Base-by-base conservation (phyloP, 2,113 vertebrate genomes). In the Microcebus ravelobensis region DNA sequence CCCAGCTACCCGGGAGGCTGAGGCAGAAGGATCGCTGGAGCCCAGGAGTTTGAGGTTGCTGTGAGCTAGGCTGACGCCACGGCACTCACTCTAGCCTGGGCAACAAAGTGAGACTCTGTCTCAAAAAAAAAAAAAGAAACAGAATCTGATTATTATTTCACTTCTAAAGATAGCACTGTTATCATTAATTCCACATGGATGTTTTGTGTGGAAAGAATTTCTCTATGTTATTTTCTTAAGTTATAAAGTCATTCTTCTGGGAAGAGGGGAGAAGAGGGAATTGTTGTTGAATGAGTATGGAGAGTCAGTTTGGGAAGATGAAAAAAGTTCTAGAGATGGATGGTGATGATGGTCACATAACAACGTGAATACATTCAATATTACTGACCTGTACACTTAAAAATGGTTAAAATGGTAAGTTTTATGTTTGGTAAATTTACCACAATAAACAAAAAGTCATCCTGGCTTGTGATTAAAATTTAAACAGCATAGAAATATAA, bases 81-180 rank as follows among this genome's bases (percentile, higher is more conserved):
- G n/a, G n/a, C n/a, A n/a, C n/a, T n/a, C n/a, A n/a, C n/a, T n/a
- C n/a, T n/a, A n/a, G n/a, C n/a, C n/a, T n/a, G n/a, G n/a, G n/a
- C n/a, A n/a, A n/a, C n/a, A n/a, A n/a, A n/a, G n/a, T n/a, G n/a
- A n/a, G n/a, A n/a, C n/a, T n/a, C n/a, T n/a, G n/a, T n/a, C n/a
- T n/a, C n/a, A n/a, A n/a, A n/a, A n/a, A n/a, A n/a, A n/a, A n/a
- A n/a, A n/a, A n/a, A n/a, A n/a, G n/a, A n/a, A n/a, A 89, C 68
- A 90, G 45, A 96, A 4, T 10, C 0, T 7, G 77, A 84, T 76
- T 89, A 71, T 97, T 87, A 68, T 95, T 96, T 94, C 63, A 94
- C 50, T 92, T 96, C 89, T 94, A 94, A 93, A 95, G 59, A n/a
- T 36, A 80, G 68, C 36, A 29, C 52, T 88, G 21, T 73, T 87